Percentiles rank a stretch among this genome's conserved stretches.
These are phyloP conservation scores for Falco cherrug DNA, from an alignment of 2,797 vertebrate genomes.

Conservation along the genomic window DNA sequence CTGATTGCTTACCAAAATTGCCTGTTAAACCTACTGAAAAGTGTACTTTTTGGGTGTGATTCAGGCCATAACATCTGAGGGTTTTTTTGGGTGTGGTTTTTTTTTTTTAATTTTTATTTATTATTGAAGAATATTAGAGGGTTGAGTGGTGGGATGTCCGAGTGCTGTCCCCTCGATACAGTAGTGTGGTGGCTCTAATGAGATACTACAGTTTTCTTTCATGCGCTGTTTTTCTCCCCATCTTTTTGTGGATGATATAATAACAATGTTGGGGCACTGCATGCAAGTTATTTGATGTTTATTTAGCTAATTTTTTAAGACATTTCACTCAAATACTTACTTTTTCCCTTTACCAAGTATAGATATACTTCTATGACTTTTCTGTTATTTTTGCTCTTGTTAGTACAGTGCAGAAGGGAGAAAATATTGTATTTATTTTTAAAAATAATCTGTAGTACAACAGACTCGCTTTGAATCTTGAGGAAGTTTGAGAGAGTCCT, in stretches of 20 bases:
- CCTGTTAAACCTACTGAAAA: background rate
- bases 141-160: background rate
- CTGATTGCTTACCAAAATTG: background rate
- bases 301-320: background rate
- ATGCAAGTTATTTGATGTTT: background rate
- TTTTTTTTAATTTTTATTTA: background rate
- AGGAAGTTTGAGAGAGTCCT: background rate
- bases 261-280: background rate
- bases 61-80: background rate
- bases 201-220: background rate
- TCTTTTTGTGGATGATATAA: background rate
- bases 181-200: background rate
- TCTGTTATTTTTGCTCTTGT: background rate
- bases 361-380: background rate
- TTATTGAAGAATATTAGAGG: background rate
- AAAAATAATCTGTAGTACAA: background rate
- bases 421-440: background rate
- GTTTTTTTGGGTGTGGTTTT: too few relatives aligned
- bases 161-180: background rate
- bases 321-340: background rate
- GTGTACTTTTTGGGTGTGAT: background rate
- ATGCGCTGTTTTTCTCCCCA: background rate
- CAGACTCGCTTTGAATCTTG: background rate
- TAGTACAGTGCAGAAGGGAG: background rate
- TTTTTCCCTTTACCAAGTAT: background rate